These are phyloP conservation scores for Urocitellus parryii DNA, from an alignment of 2,113 vertebrate species.

Conservation along the genomic window DNA sequence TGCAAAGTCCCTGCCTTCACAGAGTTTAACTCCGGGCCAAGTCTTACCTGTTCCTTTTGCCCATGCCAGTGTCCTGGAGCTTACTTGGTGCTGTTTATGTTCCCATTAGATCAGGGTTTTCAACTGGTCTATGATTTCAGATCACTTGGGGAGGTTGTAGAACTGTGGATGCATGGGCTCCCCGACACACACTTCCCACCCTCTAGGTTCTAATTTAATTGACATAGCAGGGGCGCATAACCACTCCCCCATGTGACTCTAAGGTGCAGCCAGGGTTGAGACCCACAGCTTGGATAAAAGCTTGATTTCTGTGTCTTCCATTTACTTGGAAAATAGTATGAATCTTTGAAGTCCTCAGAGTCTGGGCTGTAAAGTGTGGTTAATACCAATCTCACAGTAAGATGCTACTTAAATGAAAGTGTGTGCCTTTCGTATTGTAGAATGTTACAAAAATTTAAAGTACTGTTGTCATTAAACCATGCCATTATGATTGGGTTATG, in stretches of 20 bases:
- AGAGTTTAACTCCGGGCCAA: not conserved
- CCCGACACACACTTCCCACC: not conserved
- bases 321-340: not conserved
- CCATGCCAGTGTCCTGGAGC: not conserved
- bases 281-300: no score
- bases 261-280: not conserved
- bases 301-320: not conserved
- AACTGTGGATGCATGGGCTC: not conserved
- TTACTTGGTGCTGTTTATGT: not conserved
- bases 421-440: not conserved
- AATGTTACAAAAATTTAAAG: not conserved
- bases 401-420: not conserved
- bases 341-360: not conserved
- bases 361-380: not conserved
- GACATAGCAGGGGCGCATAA: not conserved
- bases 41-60: not conserved
- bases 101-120: not conserved
- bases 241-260: not conserved
- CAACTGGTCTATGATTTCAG: not conserved
- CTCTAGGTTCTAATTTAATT: not conserved
- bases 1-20: not conserved
- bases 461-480: not conserved
- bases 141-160: not conserved
- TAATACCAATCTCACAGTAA: not conserved
- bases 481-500: not conserved